Percentiles rank a stretch among this genome's conserved stretches.
Conservation (phyloP, 2,113 vertebrate genomes). For the Vimba vimba region DNA sequence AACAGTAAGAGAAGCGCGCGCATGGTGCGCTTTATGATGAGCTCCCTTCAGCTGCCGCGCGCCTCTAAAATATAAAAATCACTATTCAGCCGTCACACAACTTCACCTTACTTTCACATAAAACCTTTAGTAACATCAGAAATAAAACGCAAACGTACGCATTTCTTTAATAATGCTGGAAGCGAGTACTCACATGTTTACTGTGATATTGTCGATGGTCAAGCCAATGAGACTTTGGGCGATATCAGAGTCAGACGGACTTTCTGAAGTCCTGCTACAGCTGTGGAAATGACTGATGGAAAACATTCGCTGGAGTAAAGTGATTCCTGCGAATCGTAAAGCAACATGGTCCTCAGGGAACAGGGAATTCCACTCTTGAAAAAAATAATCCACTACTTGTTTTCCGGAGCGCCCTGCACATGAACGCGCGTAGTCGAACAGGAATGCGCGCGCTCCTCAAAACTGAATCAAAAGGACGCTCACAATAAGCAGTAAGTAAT, state of each 20-base stretch:
- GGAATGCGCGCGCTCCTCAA: conserved; percentile 66
- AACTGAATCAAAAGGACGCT: conserved; percentile 58
- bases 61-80: conserved; percentile 8
- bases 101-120: background rate
- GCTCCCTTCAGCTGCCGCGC: background rate
- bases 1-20: conserved; percentile 42
- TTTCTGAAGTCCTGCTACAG: conserved; percentile 33
- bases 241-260: conserved; percentile 26
- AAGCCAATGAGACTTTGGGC: conserved; percentile 14
- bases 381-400: conserved; percentile 57
- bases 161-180: background rate
- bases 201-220: background rate
- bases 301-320: conserved; percentile 56
- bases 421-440: conserved; percentile 44
- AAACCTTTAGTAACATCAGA: background rate
- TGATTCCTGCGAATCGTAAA: background rate
- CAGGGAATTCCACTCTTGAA: background rate
- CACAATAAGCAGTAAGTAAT: background rate
- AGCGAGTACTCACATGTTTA: conserved; percentile 4
- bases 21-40: conserved; percentile 36
- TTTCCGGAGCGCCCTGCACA: conserved; percentile 55
- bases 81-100: background rate
- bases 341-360: background rate
- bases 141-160: background rate
- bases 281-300: conserved; percentile 44